Evolutionary conservation across 2,797 vertebrate genomes (phyloP), one percentile per base, ranked within the genome.

Genomic region (Alca torda): DNA sequence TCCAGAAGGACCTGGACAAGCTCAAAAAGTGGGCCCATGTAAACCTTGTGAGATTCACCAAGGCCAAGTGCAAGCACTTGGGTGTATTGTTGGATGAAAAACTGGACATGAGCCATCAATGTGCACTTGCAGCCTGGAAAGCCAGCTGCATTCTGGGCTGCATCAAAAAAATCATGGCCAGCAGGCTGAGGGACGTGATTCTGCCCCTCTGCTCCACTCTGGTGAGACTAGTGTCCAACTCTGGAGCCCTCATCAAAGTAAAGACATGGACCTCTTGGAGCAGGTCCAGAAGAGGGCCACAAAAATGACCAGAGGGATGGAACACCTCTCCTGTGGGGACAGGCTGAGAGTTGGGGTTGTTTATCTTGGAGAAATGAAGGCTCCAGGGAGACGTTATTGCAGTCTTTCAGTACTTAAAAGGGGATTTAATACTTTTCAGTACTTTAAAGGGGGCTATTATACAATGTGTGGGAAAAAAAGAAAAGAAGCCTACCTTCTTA

Each of bases 161-260:
- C 43, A 68, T 43, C 15, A n/a, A 16, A 51, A 37, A 11, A 51
- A 45, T 12, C 0, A 0, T 24, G 12, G 15, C 43, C 43, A 41
- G 19, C 8, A 73, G 30, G 12, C 11, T 0, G 0, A 53, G 14
- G 21, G 15, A 82, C 15, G n/a, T 24, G 7, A 77, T 50, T 89
- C 37, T 57, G 3, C 9, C 43, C 15, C 16, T 70, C 13, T 76
- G 4, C 21, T 43, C 46, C 1, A 4, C 19, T 18, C 13, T 50
- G 19, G 12, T 67, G 28, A 37, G 15, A 65, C 2, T n/a, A 57
- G 56, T 13, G 13, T 54, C 20, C 39, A 50, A 4, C 21, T 60
- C 41, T 56, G 35, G 23, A 5, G 2, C 8, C 6, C 10, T 41
- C 30, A 57, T 28, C 2, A 24, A 6, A 64, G 2, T 11, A 61